These are phyloP conservation scores for Pollenia griseotomentosa DNA, from an alignment of 2,888 invertebrate species.

Conservation along the genomic window DNA sequence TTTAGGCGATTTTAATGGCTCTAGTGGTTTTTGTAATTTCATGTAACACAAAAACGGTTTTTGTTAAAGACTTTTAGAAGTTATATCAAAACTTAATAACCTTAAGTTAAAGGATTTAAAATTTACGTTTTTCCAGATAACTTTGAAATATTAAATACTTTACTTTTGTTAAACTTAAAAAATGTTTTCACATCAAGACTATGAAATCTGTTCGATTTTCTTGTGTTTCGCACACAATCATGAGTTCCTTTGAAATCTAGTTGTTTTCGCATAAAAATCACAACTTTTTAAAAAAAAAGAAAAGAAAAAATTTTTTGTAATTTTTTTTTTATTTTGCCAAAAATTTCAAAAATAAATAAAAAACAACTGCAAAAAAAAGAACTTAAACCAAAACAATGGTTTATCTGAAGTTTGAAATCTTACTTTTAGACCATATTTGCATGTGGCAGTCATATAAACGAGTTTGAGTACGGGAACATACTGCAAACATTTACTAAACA, in stretches of 20 bases:
- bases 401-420: slow-evolving; percentile 69
- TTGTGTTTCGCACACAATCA: neutral
- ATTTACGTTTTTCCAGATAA: neutral
- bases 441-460: slow-evolving; percentile 53
- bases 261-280: slow-evolving; percentile 58
- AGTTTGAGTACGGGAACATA: neutral
- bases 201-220: slow-evolving; percentile 9
- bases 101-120: neutral
- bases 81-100: neutral
- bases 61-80: no score
- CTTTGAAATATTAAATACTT: neutral
- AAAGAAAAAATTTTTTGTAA: neutral
- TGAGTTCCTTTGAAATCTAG: slow-evolving; percentile 60
- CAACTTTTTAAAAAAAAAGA: slow-evolving; percentile 29
- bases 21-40: no score
- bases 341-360: slow-evolving; percentile 4
- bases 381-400: slow-evolving; percentile 36
- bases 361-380: slow-evolving; percentile 10
- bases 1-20: neutral
- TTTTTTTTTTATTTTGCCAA: slow-evolving; percentile 15
- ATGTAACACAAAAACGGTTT: no score
- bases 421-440: slow-evolving; percentile 65
- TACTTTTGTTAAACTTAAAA: neutral
- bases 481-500: neutral
- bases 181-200: neutral